Base-by-base conservation (phyloP, 1,140 invertebrate species). In the Cotesia glomerata region DNA sequence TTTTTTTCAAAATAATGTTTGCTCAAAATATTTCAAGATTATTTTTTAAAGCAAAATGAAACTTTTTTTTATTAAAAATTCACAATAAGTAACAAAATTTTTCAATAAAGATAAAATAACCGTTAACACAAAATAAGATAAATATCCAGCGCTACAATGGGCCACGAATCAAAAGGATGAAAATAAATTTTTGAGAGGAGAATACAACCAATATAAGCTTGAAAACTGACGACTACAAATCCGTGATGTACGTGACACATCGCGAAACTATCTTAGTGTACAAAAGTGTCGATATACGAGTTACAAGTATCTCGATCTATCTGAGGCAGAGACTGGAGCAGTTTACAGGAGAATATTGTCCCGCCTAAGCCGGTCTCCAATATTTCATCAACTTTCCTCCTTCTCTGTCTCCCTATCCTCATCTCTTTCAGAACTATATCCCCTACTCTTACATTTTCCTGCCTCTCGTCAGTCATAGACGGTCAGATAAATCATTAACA, bases 371-470 rank as follows among this genome's bases (percentile, higher is more conserved):
- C 82, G 84, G 79, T 85, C 84, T 85, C 85, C 84, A 82, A 86
- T 86, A 86, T 85, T 85, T 86, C 85, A 86, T 86, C 85, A 86
- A 85, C 81, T 85, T 84, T 82, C 82, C 82, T 85, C 83, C 82
- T 85, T 79, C 75, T 84, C 76, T 76, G 79, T 85, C 64, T 74
- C 32, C 51, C 18, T 34, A 35, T 63, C 69, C 39, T 51, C 18
- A 52, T 73, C 56, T 72, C 1, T 0, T 26, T 3, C 1, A 2
- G 26, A 2, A 26, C 26, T 26, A 26, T 26, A 1, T 2, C 3
- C 26, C 65, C 26, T 59, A 49, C 75, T 52, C 45, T 51, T 35
- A n/a, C 34, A 32, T 67, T 49, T 69, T 61, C 45, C 61, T 5
- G 2, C 63, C 9, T 51, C 59, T 49, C 18, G 49, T 45, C 32